Base-by-base conservation (phyloP, 1,140 invertebrate species). In the Drosophila neocordata region DNA sequence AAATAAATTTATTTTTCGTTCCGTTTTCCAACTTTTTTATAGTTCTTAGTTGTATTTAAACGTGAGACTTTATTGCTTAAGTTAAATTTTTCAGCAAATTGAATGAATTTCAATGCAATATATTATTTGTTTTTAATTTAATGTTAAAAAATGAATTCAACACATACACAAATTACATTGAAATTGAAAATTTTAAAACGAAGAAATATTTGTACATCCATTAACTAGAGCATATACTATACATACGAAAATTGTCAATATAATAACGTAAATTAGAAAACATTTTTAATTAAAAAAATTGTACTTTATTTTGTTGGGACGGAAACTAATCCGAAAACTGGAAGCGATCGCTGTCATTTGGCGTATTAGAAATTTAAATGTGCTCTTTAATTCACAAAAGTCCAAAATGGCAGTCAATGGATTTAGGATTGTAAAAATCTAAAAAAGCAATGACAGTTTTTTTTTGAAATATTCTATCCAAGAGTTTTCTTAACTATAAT, bases 61-160 rank as follows among this genome's bases (percentile, higher is more conserved):
- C 76, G 72, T 87, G 75, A 87, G 83, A 87, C 83, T 87, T 70
- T 71, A 69, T 88, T 87, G 79, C 83, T 87, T 87, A 77, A 88
- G 75, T 87, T 87, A 69, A 79, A 88, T 78, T 87, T 87, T 85
- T 87, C 74, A 53, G 44, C 62, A 71, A 72, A 87, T 83, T 73
- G 52, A 85, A 78, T 85, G 70, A 82, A 88, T 76, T 78, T 66
- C 27, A 82, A 82, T 73, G 71, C 78, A 79, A 79, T 66, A 56
- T 53, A 37, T 73, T 88, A 68, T 44, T 44, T 44, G 41, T 44
- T 79, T 87, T 79, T 56, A 76, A 73, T 75, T 69, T 71, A 69
- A 79, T 69, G 56, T 65, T 65, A 72, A 79, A 83, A 65, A 77
- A 72, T 61, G 61, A 73, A 53, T 13, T 20, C 48, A 38, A 62